Percentiles rank a stretch among this genome's conserved stretches.
These are phyloP conservation scores for Ispidina picta DNA, from an alignment of 2,797 vertebrate species.

Conservation along the genomic window DNA sequence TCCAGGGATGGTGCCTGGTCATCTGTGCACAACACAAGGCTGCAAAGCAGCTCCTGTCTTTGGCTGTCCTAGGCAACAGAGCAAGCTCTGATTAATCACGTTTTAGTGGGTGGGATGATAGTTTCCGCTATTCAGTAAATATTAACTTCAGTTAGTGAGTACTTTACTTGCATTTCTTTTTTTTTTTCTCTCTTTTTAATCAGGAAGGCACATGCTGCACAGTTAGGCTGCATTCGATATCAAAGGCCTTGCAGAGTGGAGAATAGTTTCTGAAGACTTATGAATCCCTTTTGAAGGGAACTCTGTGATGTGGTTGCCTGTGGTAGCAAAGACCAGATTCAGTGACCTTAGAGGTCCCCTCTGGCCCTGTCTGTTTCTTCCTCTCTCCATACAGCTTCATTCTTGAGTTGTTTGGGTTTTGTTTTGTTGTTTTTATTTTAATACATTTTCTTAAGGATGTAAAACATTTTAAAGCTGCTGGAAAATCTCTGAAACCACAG, in stretches of 20 bases:
- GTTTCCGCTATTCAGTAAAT: not conserved
- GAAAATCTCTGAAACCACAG: not conserved
- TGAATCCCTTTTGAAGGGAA: not conserved
- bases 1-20: not conserved
- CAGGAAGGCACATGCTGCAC: not conserved
- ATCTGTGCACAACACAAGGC: not conserved
- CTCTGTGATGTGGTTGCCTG: not conserved
- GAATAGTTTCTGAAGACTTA: not conserved
- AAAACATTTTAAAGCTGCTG: not conserved
- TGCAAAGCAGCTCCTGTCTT: not conserved
- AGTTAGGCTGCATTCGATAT: not conserved
- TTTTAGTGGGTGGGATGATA: not conserved
- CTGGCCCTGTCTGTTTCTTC: not conserved
- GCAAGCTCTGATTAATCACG: not conserved
- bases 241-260: not conserved
- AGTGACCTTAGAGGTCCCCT: not conserved
- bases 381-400: not conserved
- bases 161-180: not conserved
- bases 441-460: not conserved
- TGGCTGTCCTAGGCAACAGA: not conserved
- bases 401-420: not conserved
- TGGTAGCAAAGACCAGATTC: not conserved
- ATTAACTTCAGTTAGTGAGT: not conserved
- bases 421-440: not conserved
- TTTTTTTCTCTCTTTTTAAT: not conserved